Evolutionary conservation across 2,888 invertebrate species (phyloP).

Genomic region (Leptothorax acervorum): DNA sequence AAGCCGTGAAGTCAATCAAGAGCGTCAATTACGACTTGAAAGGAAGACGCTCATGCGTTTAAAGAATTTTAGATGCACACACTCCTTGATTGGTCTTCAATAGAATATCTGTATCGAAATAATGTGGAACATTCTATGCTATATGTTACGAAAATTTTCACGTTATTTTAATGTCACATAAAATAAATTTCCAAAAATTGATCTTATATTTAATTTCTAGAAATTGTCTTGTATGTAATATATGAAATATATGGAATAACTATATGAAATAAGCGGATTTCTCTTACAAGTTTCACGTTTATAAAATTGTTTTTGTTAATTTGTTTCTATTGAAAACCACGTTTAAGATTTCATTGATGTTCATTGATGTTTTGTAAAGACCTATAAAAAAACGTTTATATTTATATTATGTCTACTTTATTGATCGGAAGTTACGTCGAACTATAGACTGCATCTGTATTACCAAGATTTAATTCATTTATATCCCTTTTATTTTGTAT

Average conservation of each 20-base stretch:
- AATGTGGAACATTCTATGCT: not conserved
- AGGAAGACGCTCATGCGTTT: constrained; percentile 17
- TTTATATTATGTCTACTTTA: not conserved
- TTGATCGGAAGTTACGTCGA: not conserved
- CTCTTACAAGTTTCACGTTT: not conserved
- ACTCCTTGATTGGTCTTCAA: not conserved
- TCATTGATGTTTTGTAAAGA: not conserved
- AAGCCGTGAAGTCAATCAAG: constrained; percentile 72
- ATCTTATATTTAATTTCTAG: not conserved
- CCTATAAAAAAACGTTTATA: not conserved
- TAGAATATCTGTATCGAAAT: not conserved
- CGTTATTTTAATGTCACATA: not conserved
- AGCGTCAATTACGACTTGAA: constrained; percentile 57
- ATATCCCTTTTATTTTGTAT: not conserved
- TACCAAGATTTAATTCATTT: not conserved
- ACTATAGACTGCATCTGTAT: not conserved
- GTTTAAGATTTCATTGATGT: not conserved
- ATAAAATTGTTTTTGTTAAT: not conserved
- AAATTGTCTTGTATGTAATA: not conserved
- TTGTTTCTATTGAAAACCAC: not conserved
- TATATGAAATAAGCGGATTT: not conserved
- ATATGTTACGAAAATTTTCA: not conserved
- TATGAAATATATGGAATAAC: no score
- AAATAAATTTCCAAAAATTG: not conserved
- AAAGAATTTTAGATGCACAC: constrained; percentile 20